Evolutionary conservation across 2,888 invertebrate species (phyloP), one percentile per base, ranked within the genome.

Genomic region (Anaspis maculata): DNA sequence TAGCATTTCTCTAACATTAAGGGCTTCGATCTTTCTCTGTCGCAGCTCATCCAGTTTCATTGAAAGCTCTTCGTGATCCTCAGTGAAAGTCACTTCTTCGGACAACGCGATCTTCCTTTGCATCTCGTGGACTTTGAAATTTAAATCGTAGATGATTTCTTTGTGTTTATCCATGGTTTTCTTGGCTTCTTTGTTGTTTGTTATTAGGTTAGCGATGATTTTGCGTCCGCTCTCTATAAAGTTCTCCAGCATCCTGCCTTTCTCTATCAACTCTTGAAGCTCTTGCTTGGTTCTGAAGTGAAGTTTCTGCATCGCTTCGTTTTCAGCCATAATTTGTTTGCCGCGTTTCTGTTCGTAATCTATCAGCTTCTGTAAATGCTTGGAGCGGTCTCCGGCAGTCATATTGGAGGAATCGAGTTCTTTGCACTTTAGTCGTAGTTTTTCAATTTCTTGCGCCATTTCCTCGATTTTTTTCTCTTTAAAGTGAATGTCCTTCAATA

Each of bases 291-390:
- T 68, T 12, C 66, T 51, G 44, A 69, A 72, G 1, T 70, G 61
- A 46, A 69, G 66, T 30, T 69, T 68, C 66, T 72, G 70, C 3
- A 72, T 63, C 24, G 68, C 61, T 45, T 71, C 70, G 30, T 68
- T 66, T 45, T 69, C 73, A 25, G 52, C 33, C 2, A 66, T 63
- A 33, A 74, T 34, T 19, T 65, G 62, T 24, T 53, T 66, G n/a
- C 70, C 67, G 45, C 67, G 70, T 10, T 64, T 67, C 48, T 74
- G 70, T 48, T 74, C 74, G 25, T 67, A 68, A 64, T 73, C 72
- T 11, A 79, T 62, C 58, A 81, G 72, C 14, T 72, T 69, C 51
- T 79, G 73, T 4, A 81, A 60, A 47, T 76, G 71, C 31, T 68
- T 73, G 0, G 72, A 68, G 16, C 76, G 65, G 48, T 77, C 77